Conservation (phyloP, 2,797 vertebrate genomes). For the Pipistrellus pygmaeus region DNA sequence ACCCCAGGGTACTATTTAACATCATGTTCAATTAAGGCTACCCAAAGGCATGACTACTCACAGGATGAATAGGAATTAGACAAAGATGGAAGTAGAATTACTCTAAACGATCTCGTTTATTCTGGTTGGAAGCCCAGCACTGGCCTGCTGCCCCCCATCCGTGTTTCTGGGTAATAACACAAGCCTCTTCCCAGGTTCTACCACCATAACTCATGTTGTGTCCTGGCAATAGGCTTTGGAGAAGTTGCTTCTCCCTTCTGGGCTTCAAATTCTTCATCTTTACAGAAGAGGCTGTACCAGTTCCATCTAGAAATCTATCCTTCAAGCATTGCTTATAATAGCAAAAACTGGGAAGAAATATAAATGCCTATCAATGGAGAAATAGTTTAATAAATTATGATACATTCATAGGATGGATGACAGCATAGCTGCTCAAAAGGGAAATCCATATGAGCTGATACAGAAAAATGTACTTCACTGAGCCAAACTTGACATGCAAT, state of each 20-base stretch:
- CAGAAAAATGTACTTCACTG: neutral
- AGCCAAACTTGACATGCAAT: neutral
- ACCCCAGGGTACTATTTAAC: neutral
- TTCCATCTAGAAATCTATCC: neutral
- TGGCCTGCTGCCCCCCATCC: neutral
- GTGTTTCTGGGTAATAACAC: neutral
- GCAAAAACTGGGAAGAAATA: neutral
- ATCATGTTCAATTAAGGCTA: neutral
- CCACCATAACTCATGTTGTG: accelerated
- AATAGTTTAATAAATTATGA: constrained; percentile 17
- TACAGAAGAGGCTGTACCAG: neutral
- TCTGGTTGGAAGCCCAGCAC: neutral
- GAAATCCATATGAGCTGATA: neutral
- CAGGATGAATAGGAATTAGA: neutral
- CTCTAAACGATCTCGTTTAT: neutral
- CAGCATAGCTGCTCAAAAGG: neutral
- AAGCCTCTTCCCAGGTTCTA: neutral
- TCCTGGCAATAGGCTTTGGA: neutral
- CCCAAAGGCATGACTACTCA: neutral
- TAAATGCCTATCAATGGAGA: neutral
- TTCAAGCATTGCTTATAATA: neutral
- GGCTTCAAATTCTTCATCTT: neutral
- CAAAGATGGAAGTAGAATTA: neutral
- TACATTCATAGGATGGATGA: neutral
- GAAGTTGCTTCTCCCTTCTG: neutral